Conservation (phyloP, 37 sponge, comb jelly and placozoan species). For the Beroe ovata region DNA sequence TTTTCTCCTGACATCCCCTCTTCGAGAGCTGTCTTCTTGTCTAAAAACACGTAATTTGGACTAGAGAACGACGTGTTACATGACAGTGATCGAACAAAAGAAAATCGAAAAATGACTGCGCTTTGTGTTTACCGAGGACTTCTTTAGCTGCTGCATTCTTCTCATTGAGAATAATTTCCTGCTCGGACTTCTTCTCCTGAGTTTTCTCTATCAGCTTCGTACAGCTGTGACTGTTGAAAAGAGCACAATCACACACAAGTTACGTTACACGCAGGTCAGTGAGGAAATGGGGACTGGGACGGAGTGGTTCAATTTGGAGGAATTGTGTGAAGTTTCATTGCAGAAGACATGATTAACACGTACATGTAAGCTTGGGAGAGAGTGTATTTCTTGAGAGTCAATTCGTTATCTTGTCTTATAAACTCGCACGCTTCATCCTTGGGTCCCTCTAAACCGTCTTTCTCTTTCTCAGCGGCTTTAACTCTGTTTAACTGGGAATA, state of each 20-base stretch:
- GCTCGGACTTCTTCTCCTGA: slow-evolving; percentile 71
- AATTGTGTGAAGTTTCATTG: too few species aligned
- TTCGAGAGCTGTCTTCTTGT: slow-evolving; percentile 34
- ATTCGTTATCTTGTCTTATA: slow-evolving; percentile 75
- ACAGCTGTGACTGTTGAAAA: too few species aligned
- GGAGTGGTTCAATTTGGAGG: too few species aligned
- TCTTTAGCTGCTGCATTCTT: slow-evolving; percentile 54
- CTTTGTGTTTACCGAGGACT: slow-evolving; percentile 1
- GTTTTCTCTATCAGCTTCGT: slow-evolving; percentile 68
- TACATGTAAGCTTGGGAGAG: slow-evolving; percentile 81
- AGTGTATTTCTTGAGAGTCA: slow-evolving; percentile 71
- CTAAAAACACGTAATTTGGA: too few species aligned
- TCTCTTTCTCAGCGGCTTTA: slow-evolving; percentile 91
- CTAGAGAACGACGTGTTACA: too few species aligned
- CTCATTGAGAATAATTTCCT: slow-evolving; percentile 70
- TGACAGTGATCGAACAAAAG: too few species aligned
- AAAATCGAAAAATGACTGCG: too few species aligned
- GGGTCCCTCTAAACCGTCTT: slow-evolving; percentile 80
- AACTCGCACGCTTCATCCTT: slow-evolving; percentile 93
- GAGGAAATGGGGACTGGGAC: too few species aligned
- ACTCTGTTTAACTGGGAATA: slow-evolving; percentile 79
- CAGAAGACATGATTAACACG: not conserved
- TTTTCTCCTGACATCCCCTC: not conserved
- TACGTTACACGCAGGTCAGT: too few species aligned
- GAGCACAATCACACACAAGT: too few species aligned